Conservation (phyloP, 1,140 invertebrate species). For the Drosophila insularis region DNA sequence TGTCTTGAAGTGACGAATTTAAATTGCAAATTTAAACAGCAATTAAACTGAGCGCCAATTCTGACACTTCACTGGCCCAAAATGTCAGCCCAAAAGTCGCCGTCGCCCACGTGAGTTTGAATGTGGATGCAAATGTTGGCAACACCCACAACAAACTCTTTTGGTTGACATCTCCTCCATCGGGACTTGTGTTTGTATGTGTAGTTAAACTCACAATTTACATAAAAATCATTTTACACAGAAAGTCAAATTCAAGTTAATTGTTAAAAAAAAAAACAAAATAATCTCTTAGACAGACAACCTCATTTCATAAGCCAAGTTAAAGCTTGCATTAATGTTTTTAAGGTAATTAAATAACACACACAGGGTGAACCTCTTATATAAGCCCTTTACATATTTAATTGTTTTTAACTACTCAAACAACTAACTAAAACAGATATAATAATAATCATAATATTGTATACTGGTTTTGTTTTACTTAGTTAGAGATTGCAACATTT, state of each 20-base stretch:
- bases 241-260: conserved; percentile 31
- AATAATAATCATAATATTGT: conserved; percentile 66
- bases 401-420: conserved; percentile 67
- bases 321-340: conserved; percentile 55
- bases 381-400: conserved; percentile 64
- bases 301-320: conserved; percentile 69
- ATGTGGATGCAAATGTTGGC: not conserved
- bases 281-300: conserved; percentile 48
- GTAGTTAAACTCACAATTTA: conserved; percentile 51
- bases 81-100: conserved; percentile 46
- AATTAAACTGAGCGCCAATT: conserved; percentile 63
- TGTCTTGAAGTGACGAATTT: conserved; percentile 27
- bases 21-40: conserved; percentile 60
- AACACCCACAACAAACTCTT: conserved; percentile 41
- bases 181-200: not conserved
- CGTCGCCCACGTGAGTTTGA: conserved; percentile 40
- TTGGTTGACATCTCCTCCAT: conserved; percentile 9
- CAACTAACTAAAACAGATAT: conserved; percentile 31
- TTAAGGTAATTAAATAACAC: conserved; percentile 70
- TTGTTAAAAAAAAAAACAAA: conserved; percentile 37
- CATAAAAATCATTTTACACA: conserved; percentile 51
- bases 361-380: conserved; percentile 72
- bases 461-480: conserved; percentile 49
- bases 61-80: conserved; percentile 53
- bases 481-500: conserved; percentile 36